Conservation (phyloP, 2,113 vertebrate genomes). For the Hipposideros armiger region DNA sequence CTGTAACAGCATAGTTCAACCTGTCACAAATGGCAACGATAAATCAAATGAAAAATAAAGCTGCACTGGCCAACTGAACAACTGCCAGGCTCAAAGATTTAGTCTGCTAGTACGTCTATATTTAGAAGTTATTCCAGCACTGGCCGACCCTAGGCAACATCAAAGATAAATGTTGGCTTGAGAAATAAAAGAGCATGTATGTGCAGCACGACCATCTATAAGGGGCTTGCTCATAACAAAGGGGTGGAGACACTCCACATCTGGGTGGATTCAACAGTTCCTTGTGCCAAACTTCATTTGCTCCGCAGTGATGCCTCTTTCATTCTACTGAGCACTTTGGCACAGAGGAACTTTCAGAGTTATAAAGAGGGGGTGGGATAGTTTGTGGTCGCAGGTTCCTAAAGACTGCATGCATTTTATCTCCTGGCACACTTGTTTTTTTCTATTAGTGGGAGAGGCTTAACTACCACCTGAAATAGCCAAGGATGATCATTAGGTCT, state of each 20-base stretch:
- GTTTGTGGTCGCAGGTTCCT: neutral
- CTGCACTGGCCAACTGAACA: constrained; percentile 56
- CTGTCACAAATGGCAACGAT: constrained; percentile 33
- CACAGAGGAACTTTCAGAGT: neutral
- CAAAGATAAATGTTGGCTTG: constrained; percentile 75
- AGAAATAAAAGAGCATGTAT: constrained; percentile 56
- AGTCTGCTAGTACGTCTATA: constrained; percentile 67
- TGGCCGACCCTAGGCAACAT: constrained; percentile 60
- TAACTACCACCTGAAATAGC: neutral
- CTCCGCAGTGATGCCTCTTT: neutral
- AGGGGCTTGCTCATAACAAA: neutral
- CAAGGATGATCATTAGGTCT: neutral
- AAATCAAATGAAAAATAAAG: constrained; percentile 62
- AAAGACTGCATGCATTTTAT: neutral
- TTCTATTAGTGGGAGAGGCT: neutral
- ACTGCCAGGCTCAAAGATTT: constrained; percentile 72
- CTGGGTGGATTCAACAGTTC: neutral
- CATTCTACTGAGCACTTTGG: neutral
- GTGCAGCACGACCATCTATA: constrained; percentile 11
- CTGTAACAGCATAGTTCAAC: constrained; percentile 24
- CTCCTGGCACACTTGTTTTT: neutral
- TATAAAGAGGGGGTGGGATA: neutral
- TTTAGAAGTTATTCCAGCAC: constrained; percentile 70
- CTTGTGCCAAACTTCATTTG: neutral
- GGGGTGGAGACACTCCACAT: neutral